A percentile compares a stretch with the other conserved stretches of the same genome.
These are phyloP conservation scores for Grallaria varia DNA, from an alignment of 2,113 vertebrate genomes.

Conservation along the genomic window DNA sequence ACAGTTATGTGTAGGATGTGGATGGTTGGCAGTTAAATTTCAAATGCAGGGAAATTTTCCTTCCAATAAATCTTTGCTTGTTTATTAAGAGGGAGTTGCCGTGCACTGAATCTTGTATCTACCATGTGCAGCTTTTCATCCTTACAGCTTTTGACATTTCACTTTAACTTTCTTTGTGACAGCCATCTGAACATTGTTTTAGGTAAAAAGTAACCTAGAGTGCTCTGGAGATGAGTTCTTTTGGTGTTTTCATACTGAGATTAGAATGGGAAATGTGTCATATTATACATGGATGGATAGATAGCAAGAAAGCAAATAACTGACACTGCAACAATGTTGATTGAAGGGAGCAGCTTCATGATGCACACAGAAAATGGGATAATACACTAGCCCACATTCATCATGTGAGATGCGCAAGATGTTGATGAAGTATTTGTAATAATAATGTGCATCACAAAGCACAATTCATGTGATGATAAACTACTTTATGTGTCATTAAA, in stretches of 20 bases:
- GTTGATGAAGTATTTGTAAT: neutral
- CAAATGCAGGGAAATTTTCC: constrained; percentile 75
- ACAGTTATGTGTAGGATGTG: constrained; percentile 82
- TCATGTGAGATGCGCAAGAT: neutral
- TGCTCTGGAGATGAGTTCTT: constrained; percentile 51
- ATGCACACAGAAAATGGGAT: constrained; percentile 4
- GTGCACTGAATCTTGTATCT: constrained; percentile 70
- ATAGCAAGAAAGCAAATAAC: constrained; percentile 58
- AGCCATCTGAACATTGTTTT: constrained; percentile 54
- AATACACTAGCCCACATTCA: neutral
- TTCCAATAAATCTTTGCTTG: constrained; percentile 75
- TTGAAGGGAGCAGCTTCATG: constrained; percentile 14
- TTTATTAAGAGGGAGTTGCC: constrained; percentile 77
- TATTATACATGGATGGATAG: constrained; percentile 61
- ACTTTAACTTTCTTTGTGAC: constrained; percentile 68
- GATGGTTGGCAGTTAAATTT: constrained; percentile 80
- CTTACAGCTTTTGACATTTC: constrained; percentile 69
- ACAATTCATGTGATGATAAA: neutral
- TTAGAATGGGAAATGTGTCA: constrained; percentile 57
- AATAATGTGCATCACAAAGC: neutral
- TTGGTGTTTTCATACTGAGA: constrained; percentile 55
- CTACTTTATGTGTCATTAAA: neutral
- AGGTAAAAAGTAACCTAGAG: constrained; percentile 62
- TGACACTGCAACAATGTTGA: constrained; percentile 19
- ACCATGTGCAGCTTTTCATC: constrained; percentile 70